Conservation (phyloP, 2,888 invertebrate genomes). For the Nomada fabriciana region DNA sequence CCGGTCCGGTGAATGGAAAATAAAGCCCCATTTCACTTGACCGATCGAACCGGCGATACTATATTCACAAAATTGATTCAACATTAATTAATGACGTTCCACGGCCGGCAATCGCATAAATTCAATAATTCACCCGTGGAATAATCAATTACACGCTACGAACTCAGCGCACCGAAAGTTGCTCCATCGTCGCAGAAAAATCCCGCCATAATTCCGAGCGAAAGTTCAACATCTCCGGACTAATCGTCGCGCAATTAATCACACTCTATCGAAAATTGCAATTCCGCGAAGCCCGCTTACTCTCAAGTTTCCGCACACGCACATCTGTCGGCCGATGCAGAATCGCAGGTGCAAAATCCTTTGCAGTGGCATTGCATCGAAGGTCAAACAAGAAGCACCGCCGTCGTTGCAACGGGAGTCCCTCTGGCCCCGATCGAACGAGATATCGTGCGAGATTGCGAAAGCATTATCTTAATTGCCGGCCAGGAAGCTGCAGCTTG, state of each 20-base stretch:
- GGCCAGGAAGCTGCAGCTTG: slow-evolving; percentile 58
- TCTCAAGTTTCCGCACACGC: not conserved
- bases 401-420: slow-evolving; percentile 37
- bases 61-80: no score
- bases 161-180: no score
- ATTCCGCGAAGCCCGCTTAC: not conserved
- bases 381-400: slow-evolving; percentile 67
- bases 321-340: slow-evolving; percentile 35
- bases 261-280: not conserved
- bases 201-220: not conserved
- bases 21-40: no score
- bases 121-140: no score
- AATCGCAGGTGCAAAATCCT: slow-evolving; percentile 70
- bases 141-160: no score
- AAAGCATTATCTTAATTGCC: slow-evolving; percentile 77
- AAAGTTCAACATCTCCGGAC: not conserved
- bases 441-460: slow-evolving; percentile 72
- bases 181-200: not conserved
- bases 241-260: not conserved
- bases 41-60: no score
- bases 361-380: slow-evolving; percentile 66
- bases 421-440: slow-evolving; percentile 51
- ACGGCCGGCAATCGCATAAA: no score
- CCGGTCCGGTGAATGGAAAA: slow-evolving; percentile 15
- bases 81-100: no score